Evolutionary conservation across 2,888 invertebrate species (phyloP), one percentile per base, ranked within the genome.

Genomic region (Ectropis crepuscularia): DNA sequence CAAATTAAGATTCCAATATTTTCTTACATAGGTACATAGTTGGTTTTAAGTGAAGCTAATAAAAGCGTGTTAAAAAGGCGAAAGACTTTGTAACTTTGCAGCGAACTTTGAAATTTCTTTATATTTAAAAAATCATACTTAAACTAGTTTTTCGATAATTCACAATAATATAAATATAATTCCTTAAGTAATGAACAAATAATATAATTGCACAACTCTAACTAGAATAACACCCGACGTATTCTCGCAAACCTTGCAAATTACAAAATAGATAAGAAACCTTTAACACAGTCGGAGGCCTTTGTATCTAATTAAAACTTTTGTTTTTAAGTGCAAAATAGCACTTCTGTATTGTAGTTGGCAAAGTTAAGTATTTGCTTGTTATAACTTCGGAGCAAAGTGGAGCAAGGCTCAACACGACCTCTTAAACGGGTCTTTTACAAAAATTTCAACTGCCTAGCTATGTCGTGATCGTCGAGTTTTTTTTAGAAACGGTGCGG

Each of bases 231-330:
- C 12, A 61, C 7, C 48, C 11, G 10, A 28, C 28, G 6, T 37
- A 0, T 10, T 53, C 37, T 43, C 38, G 10, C 38, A 55, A 53
- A 57, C 47, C 42, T 16, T 7, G 49, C 9, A 46, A 62, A 60
- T 55, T 49, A 55, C 59, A 49, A 54, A 67, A 65, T 57, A 59
- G 60, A 62, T 61, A 61, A 61, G 48, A 58, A 63, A 65, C 60
- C 62, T 70, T 71, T 73, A 74, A 75, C 74, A 61, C 70, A 72
- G 71, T 68, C 70, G 61, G 67, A 69, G 70, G 71, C 72, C 72
- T 63, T 78, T 74, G 72, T 72, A 72, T 75, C 75, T 82, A 81
- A 83, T 83, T 83, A 82, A 82, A 83, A 82, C 75, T 83, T 82
- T 78, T 75, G 73, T 70, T 77, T 78, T 74, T 68, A 78, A 80